Conservation (phyloP, 2,797 vertebrate genomes). For the Peromyscus aztecus region DNA sequence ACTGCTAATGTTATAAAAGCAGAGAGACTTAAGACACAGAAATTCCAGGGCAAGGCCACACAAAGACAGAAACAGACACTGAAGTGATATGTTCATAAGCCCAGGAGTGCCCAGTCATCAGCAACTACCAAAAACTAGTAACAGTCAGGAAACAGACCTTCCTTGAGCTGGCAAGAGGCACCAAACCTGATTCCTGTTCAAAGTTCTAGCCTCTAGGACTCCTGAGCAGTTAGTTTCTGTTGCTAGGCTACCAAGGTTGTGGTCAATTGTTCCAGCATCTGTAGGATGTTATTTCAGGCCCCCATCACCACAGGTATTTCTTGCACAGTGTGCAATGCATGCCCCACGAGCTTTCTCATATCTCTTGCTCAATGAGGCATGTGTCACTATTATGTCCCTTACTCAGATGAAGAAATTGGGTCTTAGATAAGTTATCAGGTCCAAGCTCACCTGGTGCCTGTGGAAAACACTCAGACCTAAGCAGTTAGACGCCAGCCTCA, state of each 20-base stretch:
- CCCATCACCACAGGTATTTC: neutral
- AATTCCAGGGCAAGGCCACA: too few species aligned
- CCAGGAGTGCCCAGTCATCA: neutral
- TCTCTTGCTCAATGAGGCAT: neutral
- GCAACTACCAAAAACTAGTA: neutral
- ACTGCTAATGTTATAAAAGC: neutral
- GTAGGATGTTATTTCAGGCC: neutral
- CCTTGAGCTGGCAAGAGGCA: neutral
- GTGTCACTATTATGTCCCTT: neutral
- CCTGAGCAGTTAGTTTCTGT: neutral
- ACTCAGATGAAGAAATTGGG: neutral
- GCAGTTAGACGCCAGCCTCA: neutral
- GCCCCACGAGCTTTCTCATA: accelerated
- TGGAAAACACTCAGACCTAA: neutral
- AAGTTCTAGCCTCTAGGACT: neutral
- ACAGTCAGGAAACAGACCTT: neutral
- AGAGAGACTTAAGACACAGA: neutral
- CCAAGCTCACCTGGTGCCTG: neutral
- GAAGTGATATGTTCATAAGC: neutral
- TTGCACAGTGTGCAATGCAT: accelerated
- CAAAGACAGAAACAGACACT: neutral
- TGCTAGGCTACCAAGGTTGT: neutral
- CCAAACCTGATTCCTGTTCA: neutral
- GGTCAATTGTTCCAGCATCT: neutral
- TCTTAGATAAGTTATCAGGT: neutral